phyloP scores from a whole-genome alignment of 2,888 invertebrate genomes.

The Allolobophora icterica region DNA sequence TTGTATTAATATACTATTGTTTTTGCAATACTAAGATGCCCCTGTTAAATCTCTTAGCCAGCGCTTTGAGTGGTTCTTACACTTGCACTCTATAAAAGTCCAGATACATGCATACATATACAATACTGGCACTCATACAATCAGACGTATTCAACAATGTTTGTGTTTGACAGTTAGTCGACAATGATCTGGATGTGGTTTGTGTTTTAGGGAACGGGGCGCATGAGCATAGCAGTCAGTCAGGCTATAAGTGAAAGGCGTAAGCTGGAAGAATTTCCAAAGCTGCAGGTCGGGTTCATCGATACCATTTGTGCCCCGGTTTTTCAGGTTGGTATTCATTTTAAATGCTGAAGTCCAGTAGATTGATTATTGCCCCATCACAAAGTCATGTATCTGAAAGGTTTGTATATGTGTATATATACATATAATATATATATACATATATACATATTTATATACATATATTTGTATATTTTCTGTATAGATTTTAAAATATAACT shows the following conservation, averaged over 20 bases:
- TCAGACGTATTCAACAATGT: not conserved
- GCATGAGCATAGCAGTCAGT: not conserved
- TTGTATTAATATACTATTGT: too few relatives aligned
- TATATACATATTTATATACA: too few relatives aligned
- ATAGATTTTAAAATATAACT: not conserved
- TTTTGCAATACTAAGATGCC: too few relatives aligned
- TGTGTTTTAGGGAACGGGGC: not conserved
- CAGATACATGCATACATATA: too few relatives aligned
- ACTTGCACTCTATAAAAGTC: too few relatives aligned
- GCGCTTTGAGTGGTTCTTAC: too few relatives aligned
- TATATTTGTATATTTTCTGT: too few relatives aligned
- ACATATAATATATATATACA: too few relatives aligned
- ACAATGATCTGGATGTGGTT: not conserved
- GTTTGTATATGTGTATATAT: too few relatives aligned
- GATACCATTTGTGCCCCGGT: conserved; percentile 90
- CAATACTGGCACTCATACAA: not conserved
- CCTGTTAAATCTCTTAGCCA: too few relatives aligned
- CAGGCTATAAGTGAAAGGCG: conserved; percentile 77
- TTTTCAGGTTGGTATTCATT: conserved; percentile 61
- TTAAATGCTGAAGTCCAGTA: not conserved
- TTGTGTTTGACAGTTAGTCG: too few relatives aligned
- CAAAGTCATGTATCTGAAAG: not conserved
- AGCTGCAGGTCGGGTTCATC: conserved; percentile 96
- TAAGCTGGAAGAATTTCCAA: conserved; percentile 88
- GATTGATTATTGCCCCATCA: not conserved